Base-by-base conservation (phyloP, 1,140 invertebrate species). In the Trachelipus rathkii region DNA sequence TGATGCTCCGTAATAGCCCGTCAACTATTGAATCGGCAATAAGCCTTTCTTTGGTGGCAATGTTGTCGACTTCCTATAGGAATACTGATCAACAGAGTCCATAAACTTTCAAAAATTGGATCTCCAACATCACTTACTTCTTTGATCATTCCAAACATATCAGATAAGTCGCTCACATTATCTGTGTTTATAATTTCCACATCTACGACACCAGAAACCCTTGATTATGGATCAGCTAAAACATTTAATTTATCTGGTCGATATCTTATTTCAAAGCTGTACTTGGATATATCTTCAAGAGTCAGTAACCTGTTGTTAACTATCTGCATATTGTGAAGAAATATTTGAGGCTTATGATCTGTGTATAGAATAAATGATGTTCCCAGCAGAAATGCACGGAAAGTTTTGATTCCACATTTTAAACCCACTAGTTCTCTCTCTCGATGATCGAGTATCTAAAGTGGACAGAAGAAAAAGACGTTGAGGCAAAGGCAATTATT, bases 321-420 rank as follows among this genome's bases (percentile, higher is more conserved):
- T 5, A 72, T 21, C 19, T 21, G 69, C 69, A 71, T 71, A 43
- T 71, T 71, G 69, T 71, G 69, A 23, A 71, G 69, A 8, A 24
- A 71, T 0, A 72, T 46, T 2, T 43, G 71, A 11, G 71, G 71
- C 10, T 21, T 43, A 24, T 72, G 71, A 44, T 72, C 71, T 44
- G 71, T 72, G 15, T 24, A 44, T n/a, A 72, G 19, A 44, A 24
- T 43, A 11, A 72, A 72, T 7, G 44, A n/a, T 15, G 50, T 44
- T 72, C 71, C 71, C 13, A 13, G n/a, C 15, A 72, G 24, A 72
- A 72, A 72, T 24, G 71, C 19, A 43, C 33, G 21, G 3, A 72
- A 72, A 44, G 71, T 43, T 33, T 72, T 72, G 21, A 72, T 21
- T 24, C 15, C 71, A 7, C 71, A 72, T 44, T 33, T 24, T 3